Evolutionary conservation across 1,140 invertebrate genomes (phyloP), one percentile per base, ranked within the genome.

Genomic region (Sycophaga agraensis): DNA sequence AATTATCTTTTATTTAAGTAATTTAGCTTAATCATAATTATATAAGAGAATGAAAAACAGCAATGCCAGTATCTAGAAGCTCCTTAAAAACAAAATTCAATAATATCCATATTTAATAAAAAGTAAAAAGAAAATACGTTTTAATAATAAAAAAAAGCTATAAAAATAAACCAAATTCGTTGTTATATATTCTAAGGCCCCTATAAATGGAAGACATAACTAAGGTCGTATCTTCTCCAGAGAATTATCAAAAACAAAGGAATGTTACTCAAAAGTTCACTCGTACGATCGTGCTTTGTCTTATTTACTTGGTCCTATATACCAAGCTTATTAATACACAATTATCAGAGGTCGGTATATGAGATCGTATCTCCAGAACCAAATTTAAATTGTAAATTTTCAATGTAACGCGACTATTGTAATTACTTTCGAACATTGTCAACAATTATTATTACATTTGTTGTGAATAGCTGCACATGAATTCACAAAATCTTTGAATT

Each of bases 201-300:
- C 59, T 61, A 50, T 19, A 61, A 53, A 49, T 63, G 60, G 60
- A 63, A 63, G 60, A 55, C 37, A 22, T 14, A 56, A 63, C 45
- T 49, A 24, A 63, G 46, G 21, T 39, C 48, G 28, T 5, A 56
- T 63, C 7, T 28, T 46, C 53, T 56, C 28, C 7, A n/a, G 34
- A 63, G 31, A 56, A 40, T 45, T 12, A 63, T 63, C n/a, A 31
- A 51, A 56, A 57, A 45, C 28, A 56, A 55, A 57, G 61, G 61
- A 63, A 63, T 63, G 61, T 63, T 42, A 63, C 50, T 45, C 22
- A 50, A 43, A 45, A 51, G 12, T 57, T 57, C 39, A 57, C 54
- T 63, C 53, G 51, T 63, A 63, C 46, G 51, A 56, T 43, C 34
- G 51, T 48, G 49, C 21, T 19, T 35, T 26, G 17, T 49, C 34